Evolutionary conservation across 2,113 vertebrate genomes (phyloP).

Genomic region (Cricetomys ansorgei): DNA sequence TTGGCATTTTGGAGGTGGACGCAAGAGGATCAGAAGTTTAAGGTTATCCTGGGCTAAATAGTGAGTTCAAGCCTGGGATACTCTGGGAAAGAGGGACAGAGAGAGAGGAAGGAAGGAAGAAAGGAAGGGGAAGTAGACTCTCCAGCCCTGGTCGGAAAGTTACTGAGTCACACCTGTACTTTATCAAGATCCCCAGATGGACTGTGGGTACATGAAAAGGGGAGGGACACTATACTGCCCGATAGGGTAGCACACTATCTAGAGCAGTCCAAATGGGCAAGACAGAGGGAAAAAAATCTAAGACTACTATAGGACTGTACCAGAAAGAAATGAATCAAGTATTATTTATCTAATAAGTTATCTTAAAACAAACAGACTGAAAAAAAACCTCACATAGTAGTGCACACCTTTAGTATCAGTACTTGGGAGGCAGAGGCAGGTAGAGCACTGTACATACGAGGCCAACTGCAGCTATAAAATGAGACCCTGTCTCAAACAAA

Average conservation of each 20-base stretch:
- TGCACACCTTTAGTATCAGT: no score
- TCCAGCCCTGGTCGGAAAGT: neutral
- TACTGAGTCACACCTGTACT: conserved; percentile 7
- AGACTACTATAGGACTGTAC: neutral
- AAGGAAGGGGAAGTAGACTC: neutral
- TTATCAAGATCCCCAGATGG: conserved; percentile 38
- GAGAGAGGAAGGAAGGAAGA: neutral
- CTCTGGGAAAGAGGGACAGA: neutral
- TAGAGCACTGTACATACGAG: neutral
- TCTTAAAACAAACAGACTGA: neutral
- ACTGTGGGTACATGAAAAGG: conserved; percentile 7
- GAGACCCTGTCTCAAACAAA: neutral
- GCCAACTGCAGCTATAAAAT: neutral
- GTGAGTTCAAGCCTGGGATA: neutral
- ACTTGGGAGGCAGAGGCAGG: neutral
- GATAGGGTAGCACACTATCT: neutral
- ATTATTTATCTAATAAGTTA: conserved; percentile 1
- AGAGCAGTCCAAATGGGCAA: conserved; percentile 10
- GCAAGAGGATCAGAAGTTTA: neutral
- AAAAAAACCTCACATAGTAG: no score
- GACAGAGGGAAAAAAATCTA: neutral
- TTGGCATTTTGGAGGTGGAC: no score
- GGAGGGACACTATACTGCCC: conserved; percentile 18
- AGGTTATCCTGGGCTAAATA: neutral
- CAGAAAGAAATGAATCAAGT: conserved; percentile 10